Evolutionary conservation across 2,113 vertebrate species (phyloP).

Genomic region (Coryphaenoides rupestris): DNA sequence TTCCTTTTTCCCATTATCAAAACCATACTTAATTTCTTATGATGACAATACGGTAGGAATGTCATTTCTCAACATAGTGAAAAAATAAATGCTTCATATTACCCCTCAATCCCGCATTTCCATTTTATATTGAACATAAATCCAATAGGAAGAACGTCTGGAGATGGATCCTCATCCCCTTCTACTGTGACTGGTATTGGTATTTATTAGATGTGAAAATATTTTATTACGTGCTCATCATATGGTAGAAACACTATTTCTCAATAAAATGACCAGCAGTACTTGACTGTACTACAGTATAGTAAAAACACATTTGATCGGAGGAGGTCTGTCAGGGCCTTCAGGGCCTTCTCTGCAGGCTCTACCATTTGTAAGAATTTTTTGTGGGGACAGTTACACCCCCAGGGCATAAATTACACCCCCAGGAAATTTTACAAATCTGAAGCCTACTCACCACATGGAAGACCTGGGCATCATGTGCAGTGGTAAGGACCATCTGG

Average conservation of each 20-base stretch:
- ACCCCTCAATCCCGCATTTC: not conserved
- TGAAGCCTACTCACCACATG: slow-evolving; percentile 84
- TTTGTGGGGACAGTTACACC: no score
- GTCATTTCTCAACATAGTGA: slow-evolving; percentile 13
- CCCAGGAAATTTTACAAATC: not conserved
- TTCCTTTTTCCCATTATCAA: slow-evolving; percentile 47
- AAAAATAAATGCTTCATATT: not conserved
- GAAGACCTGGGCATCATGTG: slow-evolving; percentile 79
- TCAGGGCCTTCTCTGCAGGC: no score
- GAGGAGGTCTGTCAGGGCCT: no score
- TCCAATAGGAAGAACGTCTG: not conserved
- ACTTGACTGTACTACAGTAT: no score
- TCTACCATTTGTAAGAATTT: no score
- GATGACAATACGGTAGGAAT: slow-evolving; percentile 49
- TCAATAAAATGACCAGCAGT: no score
- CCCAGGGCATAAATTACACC: no score
- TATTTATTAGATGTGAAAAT: not conserved
- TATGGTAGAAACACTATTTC: no score
- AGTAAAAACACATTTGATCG: no score
- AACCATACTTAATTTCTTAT: slow-evolving; percentile 13
- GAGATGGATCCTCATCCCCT: not conserved
- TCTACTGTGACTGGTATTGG: no score
- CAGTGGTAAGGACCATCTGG: slow-evolving; percentile 87
- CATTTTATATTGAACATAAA: not conserved
- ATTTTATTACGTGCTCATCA: no score